Percentiles rank a stretch among this genome's conserved stretches.
Evolutionary conservation across 2,797 vertebrate genomes (phyloP).

Genomic region (Poliocrania exsul): DNA sequence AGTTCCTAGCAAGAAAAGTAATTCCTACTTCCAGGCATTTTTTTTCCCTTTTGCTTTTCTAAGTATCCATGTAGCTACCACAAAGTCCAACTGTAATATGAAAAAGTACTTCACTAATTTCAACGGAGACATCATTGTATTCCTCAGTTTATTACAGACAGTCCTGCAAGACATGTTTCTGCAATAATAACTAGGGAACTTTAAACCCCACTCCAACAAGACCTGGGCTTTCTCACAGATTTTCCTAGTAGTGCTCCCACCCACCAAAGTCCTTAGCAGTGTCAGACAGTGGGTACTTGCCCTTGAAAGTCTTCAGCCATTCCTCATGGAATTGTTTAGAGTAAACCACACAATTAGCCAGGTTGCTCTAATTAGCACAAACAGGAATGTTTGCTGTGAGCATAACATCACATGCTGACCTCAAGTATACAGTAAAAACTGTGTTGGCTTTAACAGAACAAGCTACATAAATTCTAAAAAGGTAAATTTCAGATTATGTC

Average conservation of each 20-base stretch:
- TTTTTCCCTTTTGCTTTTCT: not conserved
- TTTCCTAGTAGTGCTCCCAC: not conserved
- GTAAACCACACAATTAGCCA: not conserved
- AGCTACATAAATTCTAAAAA: not conserved
- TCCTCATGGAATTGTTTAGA: conserved; percentile 29
- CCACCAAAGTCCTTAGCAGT: not conserved
- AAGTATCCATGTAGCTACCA: not conserved
- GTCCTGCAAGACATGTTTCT: not conserved
- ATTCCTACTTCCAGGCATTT: not conserved
- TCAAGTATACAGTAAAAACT: conserved; percentile 8
- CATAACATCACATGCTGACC: conserved; percentile 9
- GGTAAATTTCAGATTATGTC: not conserved
- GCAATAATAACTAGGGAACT: not conserved
- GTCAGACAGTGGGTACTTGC: not conserved
- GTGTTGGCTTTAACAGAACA: not conserved
- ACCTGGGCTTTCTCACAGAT: not conserved
- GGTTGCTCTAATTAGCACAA: conserved; percentile 48
- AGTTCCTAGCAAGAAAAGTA: not conserved
- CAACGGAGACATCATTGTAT: not conserved
- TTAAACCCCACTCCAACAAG: not conserved
- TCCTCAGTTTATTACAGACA: not conserved
- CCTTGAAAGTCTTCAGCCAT: not conserved
- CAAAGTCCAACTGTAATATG: not conserved
- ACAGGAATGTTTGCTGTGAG: not conserved
- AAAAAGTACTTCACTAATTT: not conserved